phyloP scores from a whole-genome alignment of 2,888 invertebrate genomes.

The Leptarthrus brevirostris region DNA sequence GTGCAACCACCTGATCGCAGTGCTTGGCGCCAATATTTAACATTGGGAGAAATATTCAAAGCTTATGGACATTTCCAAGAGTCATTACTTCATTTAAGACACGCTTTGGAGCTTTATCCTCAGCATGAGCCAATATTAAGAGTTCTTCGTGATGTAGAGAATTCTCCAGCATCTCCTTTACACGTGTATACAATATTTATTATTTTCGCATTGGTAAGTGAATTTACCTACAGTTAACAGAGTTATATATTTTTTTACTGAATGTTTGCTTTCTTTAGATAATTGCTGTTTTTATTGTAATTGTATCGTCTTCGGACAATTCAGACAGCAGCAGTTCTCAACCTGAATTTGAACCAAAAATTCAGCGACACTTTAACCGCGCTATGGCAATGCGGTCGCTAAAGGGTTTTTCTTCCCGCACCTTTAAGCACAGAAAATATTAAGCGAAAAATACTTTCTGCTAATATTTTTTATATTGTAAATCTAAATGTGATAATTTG shows the following conservation, averaged over 20 bases:
- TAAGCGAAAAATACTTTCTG: not conserved
- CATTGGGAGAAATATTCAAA: constrained; percentile 90
- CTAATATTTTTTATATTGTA: constrained; percentile 35
- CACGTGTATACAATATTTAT: constrained; percentile 89
- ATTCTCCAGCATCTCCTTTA: constrained; percentile 81
- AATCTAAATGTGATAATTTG: constrained; percentile 45
- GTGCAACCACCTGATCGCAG: constrained; percentile 86
- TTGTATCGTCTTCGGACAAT: constrained; percentile 79
- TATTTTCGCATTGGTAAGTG: constrained; percentile 83
- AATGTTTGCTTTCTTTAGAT: constrained; percentile 69
- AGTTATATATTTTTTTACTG: not conserved
- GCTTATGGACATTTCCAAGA: constrained; percentile 91
- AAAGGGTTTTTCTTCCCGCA: constrained; percentile 68
- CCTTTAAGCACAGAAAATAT: constrained; percentile 59
- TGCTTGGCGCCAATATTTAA: constrained; percentile 92
- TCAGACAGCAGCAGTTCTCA: constrained; percentile 59
- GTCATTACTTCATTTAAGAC: constrained; percentile 84
- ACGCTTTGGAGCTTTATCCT: constrained; percentile 85
- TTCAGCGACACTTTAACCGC: constrained; percentile 87
- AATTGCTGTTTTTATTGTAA: constrained; percentile 83
- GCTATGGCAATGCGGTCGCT: constrained; percentile 91
- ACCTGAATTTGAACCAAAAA: constrained; percentile 72
- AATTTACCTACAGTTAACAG: not conserved
- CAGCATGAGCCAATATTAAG: constrained; percentile 85
- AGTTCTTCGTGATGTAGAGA: constrained; percentile 85